phyloP scores from a whole-genome alignment of 2,888 invertebrate species.

The Leucoptera coffeella region DNA sequence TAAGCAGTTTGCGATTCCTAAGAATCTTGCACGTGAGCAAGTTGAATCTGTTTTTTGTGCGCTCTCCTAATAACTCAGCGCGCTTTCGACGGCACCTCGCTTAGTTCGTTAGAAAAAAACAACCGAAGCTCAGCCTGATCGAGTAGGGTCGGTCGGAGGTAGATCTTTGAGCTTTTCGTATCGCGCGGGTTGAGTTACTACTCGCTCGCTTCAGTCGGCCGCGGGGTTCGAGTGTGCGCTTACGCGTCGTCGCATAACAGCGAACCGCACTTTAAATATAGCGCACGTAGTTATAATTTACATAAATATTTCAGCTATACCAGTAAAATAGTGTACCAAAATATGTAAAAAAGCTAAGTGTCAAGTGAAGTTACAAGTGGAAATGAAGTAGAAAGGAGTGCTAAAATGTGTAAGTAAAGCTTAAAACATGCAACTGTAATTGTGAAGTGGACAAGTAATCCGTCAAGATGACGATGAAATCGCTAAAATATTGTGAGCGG shows the following conservation, averaged over 20 bases:
- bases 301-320: too few species aligned
- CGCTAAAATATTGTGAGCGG: conserved; percentile 49
- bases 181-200: conserved; percentile 1
- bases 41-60: too few species aligned
- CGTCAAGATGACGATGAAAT: conserved; percentile 58
- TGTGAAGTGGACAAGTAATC: conserved; percentile 42
- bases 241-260: conserved; percentile 8
- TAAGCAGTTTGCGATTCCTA: too few species aligned
- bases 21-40: too few species aligned
- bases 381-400: too few species aligned
- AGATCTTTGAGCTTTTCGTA: background rate
- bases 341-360: too few species aligned
- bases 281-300: conserved; percentile 15
- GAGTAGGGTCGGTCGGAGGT: background rate
- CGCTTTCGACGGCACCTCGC: conserved; percentile 49
- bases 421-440: conserved; percentile 18
- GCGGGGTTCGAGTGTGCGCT: conserved; percentile 16
- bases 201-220: conserved; percentile 29
- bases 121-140: conserved; percentile 29
- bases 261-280: background rate
- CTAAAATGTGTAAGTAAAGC: too few species aligned
- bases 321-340: too few species aligned
- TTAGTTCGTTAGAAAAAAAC: conserved; percentile 32
- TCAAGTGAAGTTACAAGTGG: too few species aligned
- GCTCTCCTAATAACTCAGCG: conserved; percentile 41